Percentiles rank a stretch among this genome's conserved stretches.
Conservation (phyloP, 2,797 vertebrate genomes). For the Margarornis squamiger region DNA sequence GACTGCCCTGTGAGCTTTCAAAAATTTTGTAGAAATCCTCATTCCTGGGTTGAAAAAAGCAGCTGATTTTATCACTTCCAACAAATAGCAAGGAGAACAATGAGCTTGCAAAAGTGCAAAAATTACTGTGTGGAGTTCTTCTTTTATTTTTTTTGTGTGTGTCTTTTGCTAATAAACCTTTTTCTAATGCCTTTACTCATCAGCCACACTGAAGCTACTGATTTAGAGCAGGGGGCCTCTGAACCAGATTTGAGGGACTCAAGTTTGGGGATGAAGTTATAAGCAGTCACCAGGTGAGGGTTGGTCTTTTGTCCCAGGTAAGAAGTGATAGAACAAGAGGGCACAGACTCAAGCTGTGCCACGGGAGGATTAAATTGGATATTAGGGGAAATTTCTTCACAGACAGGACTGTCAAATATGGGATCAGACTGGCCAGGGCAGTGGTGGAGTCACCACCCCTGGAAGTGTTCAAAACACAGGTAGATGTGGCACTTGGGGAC, state of each 20-base stretch:
- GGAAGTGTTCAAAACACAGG: fast-evolving
- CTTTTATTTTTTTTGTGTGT: not conserved
- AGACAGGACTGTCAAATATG: not conserved
- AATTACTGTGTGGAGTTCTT: not conserved
- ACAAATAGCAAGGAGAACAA: not conserved
- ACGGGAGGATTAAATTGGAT: not conserved
- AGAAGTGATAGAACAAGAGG: not conserved
- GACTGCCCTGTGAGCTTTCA: not conserved
- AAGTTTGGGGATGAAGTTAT: not conserved
- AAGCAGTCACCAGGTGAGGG: not conserved
- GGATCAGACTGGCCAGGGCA: not conserved
- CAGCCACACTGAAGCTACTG: not conserved
- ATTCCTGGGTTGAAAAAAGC: not conserved
- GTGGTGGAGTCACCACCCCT: not conserved
- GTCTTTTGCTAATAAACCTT: not conserved
- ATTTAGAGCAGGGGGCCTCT: not conserved
- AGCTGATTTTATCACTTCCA: not conserved
- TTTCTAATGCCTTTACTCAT: not conserved
- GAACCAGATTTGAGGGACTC: not conserved
- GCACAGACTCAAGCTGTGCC: not conserved
- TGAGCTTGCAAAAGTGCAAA: not conserved
- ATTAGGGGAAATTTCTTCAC: not conserved
- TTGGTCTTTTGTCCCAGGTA: not conserved
- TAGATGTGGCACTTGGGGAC: not conserved
- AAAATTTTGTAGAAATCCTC: not conserved